Percentiles rank a stretch among this genome's conserved stretches.
These are phyloP conservation scores for Cephus nigrinus DNA, from an alignment of 2,888 invertebrate species.

Conservation along the genomic window DNA sequence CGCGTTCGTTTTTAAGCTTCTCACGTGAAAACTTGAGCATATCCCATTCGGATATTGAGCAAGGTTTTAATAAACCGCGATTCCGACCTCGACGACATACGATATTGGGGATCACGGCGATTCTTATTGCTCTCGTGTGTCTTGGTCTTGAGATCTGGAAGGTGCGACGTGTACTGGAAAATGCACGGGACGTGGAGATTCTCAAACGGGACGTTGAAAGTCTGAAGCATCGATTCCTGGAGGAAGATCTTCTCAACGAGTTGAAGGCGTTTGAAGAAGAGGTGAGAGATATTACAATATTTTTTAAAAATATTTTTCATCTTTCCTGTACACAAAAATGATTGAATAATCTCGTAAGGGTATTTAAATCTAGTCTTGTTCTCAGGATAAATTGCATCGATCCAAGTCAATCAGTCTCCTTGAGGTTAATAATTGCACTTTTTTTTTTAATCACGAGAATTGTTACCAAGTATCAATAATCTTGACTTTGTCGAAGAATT, in stretches of 20 bases:
- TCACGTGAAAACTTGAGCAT: conserved; percentile 59
- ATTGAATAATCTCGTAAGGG: not conserved
- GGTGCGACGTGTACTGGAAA: conserved; percentile 44
- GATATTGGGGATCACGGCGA: conserved; percentile 43
- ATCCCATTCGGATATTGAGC: conserved; percentile 55
- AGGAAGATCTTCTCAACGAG: conserved; percentile 54
- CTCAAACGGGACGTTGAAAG: conserved; percentile 53
- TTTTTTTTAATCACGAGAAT: not conserved
- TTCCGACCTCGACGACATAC: conserved; percentile 38
- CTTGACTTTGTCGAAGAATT: not conserved
- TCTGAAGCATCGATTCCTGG: conserved; percentile 54
- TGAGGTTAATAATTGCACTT: not conserved
- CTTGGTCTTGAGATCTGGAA: conserved; percentile 54
- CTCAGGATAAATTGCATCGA: not conserved
- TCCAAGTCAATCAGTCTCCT: not conserved
- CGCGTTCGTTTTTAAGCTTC: conserved; percentile 53
- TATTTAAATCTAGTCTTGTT: not conserved
- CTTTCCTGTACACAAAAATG: not conserved
- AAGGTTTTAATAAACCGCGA: conserved; percentile 46
- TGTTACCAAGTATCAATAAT: not conserved
- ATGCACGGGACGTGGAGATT: conserved; percentile 49
- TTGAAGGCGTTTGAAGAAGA: conserved; percentile 58
- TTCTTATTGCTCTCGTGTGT: conserved; percentile 48
- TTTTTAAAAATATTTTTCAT: too few relatives aligned
- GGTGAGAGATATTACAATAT: conserved; percentile 37